phyloP scores from a whole-genome alignment of 2,797 vertebrate genomes.

The Passerculus sandwichensis region DNA sequence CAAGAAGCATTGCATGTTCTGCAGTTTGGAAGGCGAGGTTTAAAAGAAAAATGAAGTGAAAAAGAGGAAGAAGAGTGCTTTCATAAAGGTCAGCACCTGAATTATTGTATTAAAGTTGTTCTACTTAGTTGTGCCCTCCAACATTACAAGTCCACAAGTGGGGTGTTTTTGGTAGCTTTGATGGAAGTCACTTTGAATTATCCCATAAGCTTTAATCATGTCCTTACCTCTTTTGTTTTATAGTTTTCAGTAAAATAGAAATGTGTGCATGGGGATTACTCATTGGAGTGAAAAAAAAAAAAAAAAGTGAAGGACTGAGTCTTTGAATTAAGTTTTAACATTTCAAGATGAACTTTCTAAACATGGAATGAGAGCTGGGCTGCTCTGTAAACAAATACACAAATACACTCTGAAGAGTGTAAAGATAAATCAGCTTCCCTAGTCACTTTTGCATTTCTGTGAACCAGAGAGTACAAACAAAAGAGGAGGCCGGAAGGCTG shows the following conservation, averaged over 20 bases:
- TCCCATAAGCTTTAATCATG: not conserved
- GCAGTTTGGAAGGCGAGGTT: not conserved
- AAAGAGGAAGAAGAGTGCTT: not conserved
- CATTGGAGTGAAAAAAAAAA: not conserved
- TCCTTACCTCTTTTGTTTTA: not conserved
- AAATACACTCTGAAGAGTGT: not conserved
- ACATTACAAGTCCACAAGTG: not conserved
- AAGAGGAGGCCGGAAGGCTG: not conserved
- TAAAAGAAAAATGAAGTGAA: not conserved
- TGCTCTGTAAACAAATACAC: not conserved
- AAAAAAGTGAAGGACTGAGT: not conserved
- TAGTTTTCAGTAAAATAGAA: not conserved
- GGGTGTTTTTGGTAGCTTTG: not conserved
- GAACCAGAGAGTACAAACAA: not conserved
- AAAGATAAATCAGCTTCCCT: not conserved
- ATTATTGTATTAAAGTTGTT: not conserved
- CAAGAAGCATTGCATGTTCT: fast-evolving
- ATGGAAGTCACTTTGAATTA: not conserved
- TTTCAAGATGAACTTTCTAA: not conserved
- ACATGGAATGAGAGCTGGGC: not conserved
- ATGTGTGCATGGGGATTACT: not conserved
- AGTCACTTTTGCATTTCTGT: not conserved
- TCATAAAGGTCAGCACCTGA: not conserved
- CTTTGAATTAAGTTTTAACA: not conserved
- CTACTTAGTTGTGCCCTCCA: not conserved